Base-by-base conservation (phyloP, 92 coral and sea anemone species). In the Epizoanthus scotinus region DNA sequence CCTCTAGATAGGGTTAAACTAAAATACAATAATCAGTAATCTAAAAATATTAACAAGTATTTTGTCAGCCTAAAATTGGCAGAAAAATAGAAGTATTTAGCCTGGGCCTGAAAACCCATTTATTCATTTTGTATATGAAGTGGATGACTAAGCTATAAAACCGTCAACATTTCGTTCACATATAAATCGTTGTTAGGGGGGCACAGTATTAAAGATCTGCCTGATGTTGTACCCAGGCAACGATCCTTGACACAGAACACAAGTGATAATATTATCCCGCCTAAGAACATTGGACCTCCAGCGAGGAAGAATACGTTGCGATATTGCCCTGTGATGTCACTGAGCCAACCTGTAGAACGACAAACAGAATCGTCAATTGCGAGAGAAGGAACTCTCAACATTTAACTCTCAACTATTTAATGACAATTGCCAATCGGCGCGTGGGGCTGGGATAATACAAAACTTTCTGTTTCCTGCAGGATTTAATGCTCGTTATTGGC, bases 231-330 rank as follows among this genome's bases (percentile, higher is more conserved):
- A 14, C 78, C 88, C 14, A 57, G 54, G 31, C 67, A 52, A 2
- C 89, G 90, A 20, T 89, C 93, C 57, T 93, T 87, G 50, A 91
- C 78, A 77, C 90, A 91, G 63, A 90, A 87, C 0, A 85, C 67
- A 50, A 92, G 79, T 2, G 90, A 63, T 49, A 96, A 90, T 42
- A 96, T 61, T 6, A 88, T 40, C 26, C 94, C 91, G 60, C 99
- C 99, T n/a, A 86, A 38, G 19, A 96, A 55, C 87, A 94, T 96
- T 6, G 99, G 99, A 0, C 89, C 96, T 17, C 99, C 99, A 9
- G 98, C 92, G 44, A 96, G 77, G 59, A 71, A 89, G 82, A 96
- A 96, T 14, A 93, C 85, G 69, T 86, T 81, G 13, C 91, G 89
- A 70, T 93, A 96, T 42, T 91, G 71, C 18, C 94, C 94, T 2